A percentile compares a stretch with the other conserved stretches of the same genome.
phyloP scores from a whole-genome alignment of 2,797 vertebrate genomes.

The Lacerta bilineata region DNA sequence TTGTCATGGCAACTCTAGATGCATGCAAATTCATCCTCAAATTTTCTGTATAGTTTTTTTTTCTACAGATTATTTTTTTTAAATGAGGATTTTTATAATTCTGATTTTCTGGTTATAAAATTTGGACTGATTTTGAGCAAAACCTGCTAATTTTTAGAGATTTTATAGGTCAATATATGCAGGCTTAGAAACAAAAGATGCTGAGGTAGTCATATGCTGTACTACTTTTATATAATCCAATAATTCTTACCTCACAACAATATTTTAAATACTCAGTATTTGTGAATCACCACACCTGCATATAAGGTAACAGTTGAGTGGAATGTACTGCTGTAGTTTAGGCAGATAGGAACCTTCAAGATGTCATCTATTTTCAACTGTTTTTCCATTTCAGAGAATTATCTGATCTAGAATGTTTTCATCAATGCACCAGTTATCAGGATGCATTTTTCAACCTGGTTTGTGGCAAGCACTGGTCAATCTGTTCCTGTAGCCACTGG shows the following conservation, averaged over 20 bases:
- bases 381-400: no score
- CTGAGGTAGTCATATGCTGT: neutral
- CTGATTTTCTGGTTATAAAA: constrained; percentile 43
- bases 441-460: no score
- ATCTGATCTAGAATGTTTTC: no score
- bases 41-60: no score
- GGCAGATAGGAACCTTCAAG: no score
- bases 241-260: neutral
- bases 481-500: no score
- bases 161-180: neutral
- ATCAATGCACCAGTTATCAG: no score
- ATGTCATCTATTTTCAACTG: no score
- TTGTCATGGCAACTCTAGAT: constrained; percentile 80
- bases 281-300: neutral
- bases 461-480: no score
- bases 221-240: neutral
- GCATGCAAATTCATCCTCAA: constrained; percentile 69
- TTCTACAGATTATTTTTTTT: constrained; percentile 30
- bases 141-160: neutral
- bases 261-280: neutral
- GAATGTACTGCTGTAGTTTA: neutral
- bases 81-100: constrained; percentile 62
- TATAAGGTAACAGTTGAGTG: neutral
- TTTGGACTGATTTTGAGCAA: neutral
- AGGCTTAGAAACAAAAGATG: constrained; percentile 18